A percentile compares a stretch with the other conserved stretches of the same genome.
Evolutionary conservation across 2,888 invertebrate species (phyloP).

Genomic region (Drosophila sordidula): DNA sequence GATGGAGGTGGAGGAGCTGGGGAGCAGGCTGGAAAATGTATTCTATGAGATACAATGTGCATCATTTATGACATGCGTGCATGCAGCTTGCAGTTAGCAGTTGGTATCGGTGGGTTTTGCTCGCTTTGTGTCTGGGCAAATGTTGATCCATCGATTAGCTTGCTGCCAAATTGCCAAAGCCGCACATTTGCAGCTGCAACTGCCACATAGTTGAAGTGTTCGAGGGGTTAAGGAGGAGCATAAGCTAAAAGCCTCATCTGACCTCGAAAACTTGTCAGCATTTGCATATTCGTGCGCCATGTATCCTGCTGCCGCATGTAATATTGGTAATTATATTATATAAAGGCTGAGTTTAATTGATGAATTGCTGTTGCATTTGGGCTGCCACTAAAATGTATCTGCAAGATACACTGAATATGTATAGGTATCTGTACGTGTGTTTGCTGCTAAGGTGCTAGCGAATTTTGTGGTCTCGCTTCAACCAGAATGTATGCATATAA

Average conservation of each 20-base stretch:
- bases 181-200: constrained; percentile 58
- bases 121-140: constrained; percentile 78
- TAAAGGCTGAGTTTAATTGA: constrained; percentile 71
- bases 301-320: constrained; percentile 7
- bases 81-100: constrained; percentile 15
- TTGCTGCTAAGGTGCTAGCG: constrained; percentile 24
- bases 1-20: not conserved
- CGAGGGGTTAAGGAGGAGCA: constrained; percentile 13
- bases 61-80: constrained; percentile 72
- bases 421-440: not conserved
- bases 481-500: constrained; percentile 24
- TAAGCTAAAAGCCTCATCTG: constrained; percentile 50
- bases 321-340: constrained; percentile 68
- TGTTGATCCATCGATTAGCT: constrained; percentile 79
- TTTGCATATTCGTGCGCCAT: constrained; percentile 49
- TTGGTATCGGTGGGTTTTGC: constrained; percentile 34
- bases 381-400: constrained; percentile 35
- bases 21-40: constrained; percentile 22
- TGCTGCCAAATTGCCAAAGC: constrained; percentile 73
- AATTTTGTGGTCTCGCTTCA: constrained; percentile 51
- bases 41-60: constrained; percentile 64
- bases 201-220: constrained; percentile 8
- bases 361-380: constrained; percentile 63
- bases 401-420: constrained; percentile 17
- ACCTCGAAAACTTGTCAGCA: constrained; percentile 58